A percentile compares a stretch with the other conserved stretches of the same genome.
Evolutionary conservation across 2,888 invertebrate genomes (phyloP).

Genomic region (Hyposoter didymator): DNA sequence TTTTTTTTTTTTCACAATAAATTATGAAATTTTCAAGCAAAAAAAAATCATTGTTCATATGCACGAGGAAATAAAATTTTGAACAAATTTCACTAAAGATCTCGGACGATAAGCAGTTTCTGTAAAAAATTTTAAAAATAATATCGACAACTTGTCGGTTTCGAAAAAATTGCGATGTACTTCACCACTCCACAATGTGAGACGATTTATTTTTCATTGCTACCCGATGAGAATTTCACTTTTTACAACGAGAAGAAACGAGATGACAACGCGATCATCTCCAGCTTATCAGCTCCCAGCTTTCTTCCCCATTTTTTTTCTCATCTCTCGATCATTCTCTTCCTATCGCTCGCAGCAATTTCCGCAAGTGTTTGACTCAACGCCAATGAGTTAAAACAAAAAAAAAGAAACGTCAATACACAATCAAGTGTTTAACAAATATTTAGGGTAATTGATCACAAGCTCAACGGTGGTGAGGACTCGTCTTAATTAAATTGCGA

Average conservation of each 20-base stretch:
- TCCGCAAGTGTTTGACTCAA: not conserved
- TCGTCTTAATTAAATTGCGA: conserved; percentile 50
- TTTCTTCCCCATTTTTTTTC: not conserved
- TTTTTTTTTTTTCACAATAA: conserved; percentile 9
- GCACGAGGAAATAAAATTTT: not conserved
- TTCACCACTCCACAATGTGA: not conserved
- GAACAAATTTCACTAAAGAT: too few species aligned
- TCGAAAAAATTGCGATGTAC: not conserved
- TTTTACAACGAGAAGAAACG: too few species aligned
- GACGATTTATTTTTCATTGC: not conserved
- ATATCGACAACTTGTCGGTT: not conserved
- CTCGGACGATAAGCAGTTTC: not conserved
- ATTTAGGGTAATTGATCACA: conserved; percentile 20
- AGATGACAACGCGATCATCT: not conserved
- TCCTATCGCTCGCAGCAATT: not conserved
- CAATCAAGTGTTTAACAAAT: conserved; percentile 2
- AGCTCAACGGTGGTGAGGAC: not conserved
- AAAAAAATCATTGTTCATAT: too few species aligned
- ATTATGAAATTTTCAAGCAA: not conserved
- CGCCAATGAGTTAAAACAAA: not conserved
- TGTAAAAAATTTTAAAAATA: not conserved
- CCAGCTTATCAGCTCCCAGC: not conserved
- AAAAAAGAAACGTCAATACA: not conserved
- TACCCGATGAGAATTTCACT: not conserved
- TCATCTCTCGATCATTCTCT: not conserved